Percentiles rank a stretch among this genome's conserved stretches.
Evolutionary conservation across 1,140 invertebrate species (phyloP).

Genomic region (Formica selysi): DNA sequence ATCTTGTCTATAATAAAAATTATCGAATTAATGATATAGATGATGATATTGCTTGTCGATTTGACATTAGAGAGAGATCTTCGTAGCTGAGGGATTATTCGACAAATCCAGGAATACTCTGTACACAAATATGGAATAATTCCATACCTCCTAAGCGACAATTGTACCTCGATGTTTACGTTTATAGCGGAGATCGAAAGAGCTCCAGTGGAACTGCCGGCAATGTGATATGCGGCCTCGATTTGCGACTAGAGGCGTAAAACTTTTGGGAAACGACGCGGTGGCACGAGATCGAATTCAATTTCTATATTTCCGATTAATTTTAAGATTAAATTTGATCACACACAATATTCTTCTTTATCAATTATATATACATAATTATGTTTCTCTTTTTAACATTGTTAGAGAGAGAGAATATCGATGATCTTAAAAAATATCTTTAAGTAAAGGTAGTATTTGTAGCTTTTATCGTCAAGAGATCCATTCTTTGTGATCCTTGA

Average conservation of each 20-base stretch:
- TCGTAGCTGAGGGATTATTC: neutral
- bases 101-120: slow-evolving; percentile 21
- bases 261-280: slow-evolving; percentile 32
- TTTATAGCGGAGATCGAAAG: slow-evolving; percentile 41
- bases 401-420: no score
- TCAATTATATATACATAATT: neutral
- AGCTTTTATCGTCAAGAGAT: neutral
- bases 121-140: slow-evolving; percentile 33
- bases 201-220: slow-evolving; percentile 47
- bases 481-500: neutral
- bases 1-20: neutral
- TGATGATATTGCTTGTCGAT: neutral
- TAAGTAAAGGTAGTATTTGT: neutral
- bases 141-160: slow-evolving; percentile 45
- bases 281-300: slow-evolving; percentile 16
- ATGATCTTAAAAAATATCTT: neutral
- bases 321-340: neutral
- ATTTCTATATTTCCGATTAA: slow-evolving; percentile 1
- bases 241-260: slow-evolving; percentile 37
- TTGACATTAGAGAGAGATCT: neutral
- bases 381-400: neutral
- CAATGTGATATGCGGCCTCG: slow-evolving; percentile 49
- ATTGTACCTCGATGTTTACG: slow-evolving; percentile 50
- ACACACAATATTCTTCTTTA: neutral
- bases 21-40: neutral